These are phyloP conservation scores for Pseudoatta argentina DNA, from an alignment of 1,140 invertebrate species.

Conservation along the genomic window DNA sequence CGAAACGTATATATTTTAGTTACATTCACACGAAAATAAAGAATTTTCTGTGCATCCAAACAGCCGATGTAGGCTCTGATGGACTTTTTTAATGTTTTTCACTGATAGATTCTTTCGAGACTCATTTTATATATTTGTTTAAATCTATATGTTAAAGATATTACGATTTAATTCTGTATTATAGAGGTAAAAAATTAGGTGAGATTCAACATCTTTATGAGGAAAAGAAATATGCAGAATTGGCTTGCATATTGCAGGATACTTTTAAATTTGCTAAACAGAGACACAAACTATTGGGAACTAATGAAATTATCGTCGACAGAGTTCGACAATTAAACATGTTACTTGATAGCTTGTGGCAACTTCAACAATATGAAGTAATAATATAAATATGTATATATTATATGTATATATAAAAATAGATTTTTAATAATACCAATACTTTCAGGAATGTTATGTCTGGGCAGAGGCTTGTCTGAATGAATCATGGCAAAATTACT, in stretches of 20 bases:
- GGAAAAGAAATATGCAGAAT: conserved; percentile 88
- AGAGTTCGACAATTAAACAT: conserved; percentile 88
- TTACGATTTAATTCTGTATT: conserved; percentile 62
- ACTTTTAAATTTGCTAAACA: conserved; percentile 87
- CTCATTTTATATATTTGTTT: neutral
- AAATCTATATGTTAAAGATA: neutral
- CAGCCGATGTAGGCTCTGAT: too few species aligned
- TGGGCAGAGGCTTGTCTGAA: conserved; percentile 92
- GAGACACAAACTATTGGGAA: conserved; percentile 75
- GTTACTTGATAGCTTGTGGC: conserved; percentile 91
- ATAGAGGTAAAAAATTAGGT: conserved; percentile 87
- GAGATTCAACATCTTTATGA: conserved; percentile 88
- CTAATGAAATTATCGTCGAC: conserved; percentile 83
- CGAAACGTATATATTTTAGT: too few species aligned
- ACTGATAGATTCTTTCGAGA: too few species aligned
- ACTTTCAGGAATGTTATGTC: conserved; percentile 89
- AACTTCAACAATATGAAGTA: conserved; percentile 85
- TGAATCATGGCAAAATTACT: conserved; percentile 88
- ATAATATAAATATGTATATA: conserved; percentile 24
- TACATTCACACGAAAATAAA: too few species aligned
- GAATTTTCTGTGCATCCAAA: too few species aligned
- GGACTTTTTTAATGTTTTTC: too few species aligned
- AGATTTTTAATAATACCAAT: conserved; percentile 25
- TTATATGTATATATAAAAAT: neutral
- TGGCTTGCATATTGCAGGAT: conserved; percentile 89